A percentile compares a stretch with the other conserved stretches of the same genome.
Evolutionary conservation across 64 coral and sea anemone species (phyloP).

Genomic region (Anthopleura sola): DNA sequence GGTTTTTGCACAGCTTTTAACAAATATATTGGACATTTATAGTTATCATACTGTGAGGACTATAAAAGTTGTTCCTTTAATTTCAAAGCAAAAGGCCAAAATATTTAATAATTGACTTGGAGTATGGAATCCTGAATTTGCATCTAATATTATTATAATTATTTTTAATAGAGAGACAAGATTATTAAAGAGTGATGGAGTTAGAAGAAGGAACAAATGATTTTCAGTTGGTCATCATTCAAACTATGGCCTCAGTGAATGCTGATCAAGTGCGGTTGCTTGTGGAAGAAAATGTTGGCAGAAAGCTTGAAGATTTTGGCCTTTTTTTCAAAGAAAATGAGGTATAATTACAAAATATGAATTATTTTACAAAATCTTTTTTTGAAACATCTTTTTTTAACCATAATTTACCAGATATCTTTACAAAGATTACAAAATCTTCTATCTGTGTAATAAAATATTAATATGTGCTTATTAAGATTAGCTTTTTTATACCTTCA

Average conservation of each 20-base stretch:
- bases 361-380: neutral
- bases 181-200: slow-evolving; percentile 13
- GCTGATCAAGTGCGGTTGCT: neutral
- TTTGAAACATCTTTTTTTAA: no score
- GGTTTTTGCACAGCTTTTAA: no score
- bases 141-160: neutral
- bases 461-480: neutral
- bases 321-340: neutral
- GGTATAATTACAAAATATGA: neutral
- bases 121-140: neutral
- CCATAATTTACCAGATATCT: no score
- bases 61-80: neutral
- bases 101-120: neutral
- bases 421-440: no score
- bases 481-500: no score
- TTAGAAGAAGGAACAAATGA: neutral
- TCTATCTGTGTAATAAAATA: neutral
- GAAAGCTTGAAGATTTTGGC: slow-evolving; percentile 14
- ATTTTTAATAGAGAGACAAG: neutral
- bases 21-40: neutral
- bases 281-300: slow-evolving; percentile 22
- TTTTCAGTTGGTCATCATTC: slow-evolving; percentile 22
- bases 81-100: neutral
- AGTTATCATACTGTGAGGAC: neutral
- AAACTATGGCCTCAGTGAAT: neutral